A percentile compares a stretch with the other conserved stretches of the same genome.
Evolutionary conservation across 2,888 invertebrate genomes (phyloP).

Genomic region (Scrobipalpa costella): DNA sequence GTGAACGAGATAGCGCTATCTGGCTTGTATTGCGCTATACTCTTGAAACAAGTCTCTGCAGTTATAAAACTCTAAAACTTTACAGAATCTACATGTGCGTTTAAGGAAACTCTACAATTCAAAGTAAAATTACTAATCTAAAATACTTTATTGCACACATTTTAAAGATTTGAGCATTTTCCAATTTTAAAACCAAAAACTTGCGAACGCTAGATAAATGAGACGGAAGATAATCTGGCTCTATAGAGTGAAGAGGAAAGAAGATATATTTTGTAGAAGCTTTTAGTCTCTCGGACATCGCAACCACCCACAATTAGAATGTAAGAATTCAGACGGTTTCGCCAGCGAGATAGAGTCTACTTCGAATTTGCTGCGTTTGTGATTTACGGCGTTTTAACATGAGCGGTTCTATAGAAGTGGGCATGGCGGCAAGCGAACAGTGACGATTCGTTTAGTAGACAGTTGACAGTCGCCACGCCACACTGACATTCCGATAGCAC

Average conservation of each 20-base stretch:
- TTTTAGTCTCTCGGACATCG: slow-evolving; percentile 32
- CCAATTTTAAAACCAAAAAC: slow-evolving; percentile 42
- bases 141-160: slow-evolving; percentile 5
- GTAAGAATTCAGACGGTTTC: slow-evolving; percentile 37
- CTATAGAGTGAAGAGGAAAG: slow-evolving; percentile 52
- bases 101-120: background rate
- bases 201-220: slow-evolving; percentile 48
- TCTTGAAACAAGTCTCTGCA: slow-evolving; percentile 36
- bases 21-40: slow-evolving; percentile 38
- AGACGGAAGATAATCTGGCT: slow-evolving; percentile 48
- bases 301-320: slow-evolving; percentile 38
- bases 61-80: slow-evolving; percentile 24
- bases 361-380: slow-evolving; percentile 34
- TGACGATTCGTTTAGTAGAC: slow-evolving; percentile 81
- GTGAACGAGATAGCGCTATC: slow-evolving; percentile 67
- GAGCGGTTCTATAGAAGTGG: slow-evolving; percentile 60
- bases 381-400: slow-evolving; percentile 41
- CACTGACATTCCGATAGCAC: slow-evolving; percentile 79
- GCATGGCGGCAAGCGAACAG: slow-evolving; percentile 77
- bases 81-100: slow-evolving; percentile 20
- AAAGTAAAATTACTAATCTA: background rate
- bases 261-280: slow-evolving; percentile 58
- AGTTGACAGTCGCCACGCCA: slow-evolving; percentile 81
- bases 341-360: slow-evolving; percentile 30
- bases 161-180: slow-evolving; percentile 31